Conservation (phyloP, 2,888 invertebrate species). For the Eudasyphora cyanicolor region DNA sequence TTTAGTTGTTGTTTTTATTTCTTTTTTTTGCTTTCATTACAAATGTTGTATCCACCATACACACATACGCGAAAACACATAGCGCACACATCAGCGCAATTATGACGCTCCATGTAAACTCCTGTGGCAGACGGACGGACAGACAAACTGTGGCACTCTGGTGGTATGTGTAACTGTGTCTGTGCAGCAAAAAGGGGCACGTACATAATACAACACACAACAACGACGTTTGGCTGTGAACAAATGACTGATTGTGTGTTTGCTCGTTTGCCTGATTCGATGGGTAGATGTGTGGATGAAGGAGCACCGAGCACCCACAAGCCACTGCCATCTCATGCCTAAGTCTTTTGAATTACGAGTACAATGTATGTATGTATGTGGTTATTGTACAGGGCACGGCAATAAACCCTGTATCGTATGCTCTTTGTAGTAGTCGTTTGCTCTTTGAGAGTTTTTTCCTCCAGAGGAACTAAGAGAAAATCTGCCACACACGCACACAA, state of each 20-base stretch:
- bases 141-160: neutral
- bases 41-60: neutral
- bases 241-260: conserved; percentile 21
- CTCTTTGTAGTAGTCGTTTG: neutral
- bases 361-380: no score
- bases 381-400: neutral
- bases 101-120: conserved; percentile 22
- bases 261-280: no score
- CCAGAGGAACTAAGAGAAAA: neutral
- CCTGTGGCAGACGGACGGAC: no score
- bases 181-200: conserved; percentile 19
- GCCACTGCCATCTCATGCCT: no score
- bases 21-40: neutral
- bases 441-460: no score
- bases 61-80: neutral
- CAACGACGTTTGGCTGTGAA: conserved; percentile 5
- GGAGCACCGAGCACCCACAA: conserved; percentile 27
- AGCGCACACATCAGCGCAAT: neutral
- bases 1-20: neutral
- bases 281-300: no score
- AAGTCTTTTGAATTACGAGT: no score
- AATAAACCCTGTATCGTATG: no score
- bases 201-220: no score
- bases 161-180: neutral
- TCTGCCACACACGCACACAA: no score